Percentiles rank a stretch among this genome's conserved stretches.
Evolutionary conservation across 1,140 invertebrate genomes (phyloP).

Genomic region (Drosophila prosaltans): DNA sequence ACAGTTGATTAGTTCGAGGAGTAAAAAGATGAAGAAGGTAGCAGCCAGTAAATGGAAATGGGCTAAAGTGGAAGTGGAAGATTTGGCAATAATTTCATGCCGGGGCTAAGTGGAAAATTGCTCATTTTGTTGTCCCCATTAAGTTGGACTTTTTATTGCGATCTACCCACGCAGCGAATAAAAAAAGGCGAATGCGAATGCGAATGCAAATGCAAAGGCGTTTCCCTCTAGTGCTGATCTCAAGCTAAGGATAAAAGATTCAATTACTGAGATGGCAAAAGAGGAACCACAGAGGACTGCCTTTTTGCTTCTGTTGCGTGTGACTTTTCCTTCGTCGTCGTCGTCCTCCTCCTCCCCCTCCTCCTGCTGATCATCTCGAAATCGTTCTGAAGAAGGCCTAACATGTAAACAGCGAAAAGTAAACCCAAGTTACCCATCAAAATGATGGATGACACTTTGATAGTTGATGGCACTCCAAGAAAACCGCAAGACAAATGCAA

Average conservation of each 20-base stretch:
- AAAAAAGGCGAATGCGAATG: neutral
- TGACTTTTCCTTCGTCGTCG: conserved; percentile 39
- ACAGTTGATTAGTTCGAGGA: conserved; percentile 75
- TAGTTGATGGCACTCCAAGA: conserved; percentile 59
- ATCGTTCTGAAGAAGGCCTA: conserved; percentile 40
- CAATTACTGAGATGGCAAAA: conserved; percentile 63
- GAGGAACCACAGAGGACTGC: conserved; percentile 1
- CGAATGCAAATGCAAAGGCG: neutral
- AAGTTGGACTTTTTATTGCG: conserved; percentile 55
- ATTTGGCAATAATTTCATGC: conserved; percentile 47
- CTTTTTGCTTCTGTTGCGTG: conserved; percentile 27
- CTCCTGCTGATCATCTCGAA: neutral
- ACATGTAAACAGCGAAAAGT: conserved; percentile 64
- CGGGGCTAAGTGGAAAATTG: conserved; percentile 74
- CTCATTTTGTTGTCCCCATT: conserved; percentile 65
- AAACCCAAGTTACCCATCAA: conserved; percentile 63
- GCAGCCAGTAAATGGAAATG: neutral
- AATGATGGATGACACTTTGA: conserved; percentile 80
- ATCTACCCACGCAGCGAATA: conserved; percentile 51
- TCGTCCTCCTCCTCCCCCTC: neutral
- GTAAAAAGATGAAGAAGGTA: neutral
- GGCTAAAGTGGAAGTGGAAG: neutral
- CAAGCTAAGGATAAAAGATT: conserved; percentile 68
- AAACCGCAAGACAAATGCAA: conserved; percentile 68
- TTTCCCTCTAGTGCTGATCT: conserved; percentile 61